These are phyloP conservation scores for Drosophila tsacasi DNA, from an alignment of 1,140 invertebrate species.

Conservation along the genomic window DNA sequence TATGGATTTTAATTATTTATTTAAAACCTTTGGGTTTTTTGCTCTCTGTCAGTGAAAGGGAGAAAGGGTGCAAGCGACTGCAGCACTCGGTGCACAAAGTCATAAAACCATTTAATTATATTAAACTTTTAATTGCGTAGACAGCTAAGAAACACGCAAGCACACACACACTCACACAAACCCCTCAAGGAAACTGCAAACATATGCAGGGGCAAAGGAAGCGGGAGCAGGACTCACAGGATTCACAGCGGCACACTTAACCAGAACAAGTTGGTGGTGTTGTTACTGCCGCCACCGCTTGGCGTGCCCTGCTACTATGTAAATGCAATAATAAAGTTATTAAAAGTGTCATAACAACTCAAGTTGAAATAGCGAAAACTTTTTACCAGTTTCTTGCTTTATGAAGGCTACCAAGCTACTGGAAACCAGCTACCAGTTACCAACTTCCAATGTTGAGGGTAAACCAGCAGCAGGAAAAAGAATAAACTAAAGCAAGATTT, in stretches of 20 bases:
- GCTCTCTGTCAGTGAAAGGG: conserved; percentile 6
- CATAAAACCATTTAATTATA: conserved; percentile 85
- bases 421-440: conserved; percentile 9
- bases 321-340: conserved; percentile 85
- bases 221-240: conserved; percentile 10
- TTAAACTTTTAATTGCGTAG: conserved; percentile 85
- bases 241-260: conserved; percentile 65
- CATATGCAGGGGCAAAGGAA: conserved; percentile 59
- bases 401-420: conserved; percentile 33
- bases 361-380: conserved; percentile 81
- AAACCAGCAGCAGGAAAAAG: conserved; percentile 12
- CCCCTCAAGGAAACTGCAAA: conserved; percentile 45
- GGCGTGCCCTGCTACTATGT: conserved; percentile 69
- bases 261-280: conserved; percentile 47
- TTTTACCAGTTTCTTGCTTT: conserved; percentile 70
- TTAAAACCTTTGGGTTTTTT: not conserved
- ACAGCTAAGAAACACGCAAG: conserved; percentile 67
- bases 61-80: conserved; percentile 30
- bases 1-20: not conserved
- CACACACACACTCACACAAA: conserved; percentile 43
- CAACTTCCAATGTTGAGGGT: conserved; percentile 10
- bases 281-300: conserved; percentile 34
- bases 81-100: conserved; percentile 69
- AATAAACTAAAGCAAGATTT: conserved; percentile 15
- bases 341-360: conserved; percentile 85